Base-by-base conservation (phyloP, 2,797 vertebrate genomes). In the Malurus leucopterus region DNA sequence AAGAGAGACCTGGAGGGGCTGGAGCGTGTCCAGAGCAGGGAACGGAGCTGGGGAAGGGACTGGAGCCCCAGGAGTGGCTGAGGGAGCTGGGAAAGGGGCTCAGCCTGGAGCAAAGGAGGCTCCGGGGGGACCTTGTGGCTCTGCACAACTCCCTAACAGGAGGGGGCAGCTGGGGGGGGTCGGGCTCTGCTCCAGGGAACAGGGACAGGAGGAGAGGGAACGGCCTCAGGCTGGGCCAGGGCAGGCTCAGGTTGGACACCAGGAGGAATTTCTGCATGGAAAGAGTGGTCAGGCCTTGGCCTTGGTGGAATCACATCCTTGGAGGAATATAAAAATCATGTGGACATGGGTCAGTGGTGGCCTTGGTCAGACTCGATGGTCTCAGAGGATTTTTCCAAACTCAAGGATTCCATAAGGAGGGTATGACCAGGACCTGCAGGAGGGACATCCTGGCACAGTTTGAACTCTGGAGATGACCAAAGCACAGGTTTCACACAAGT, bases 201-300 rank as follows among this genome's bases (percentile, higher is more conserved):
- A 82, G 70, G 61, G 51, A 43, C 51, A 83, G 69, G 44, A 50
- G 7, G 7, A 50, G 79, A 8, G 80, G 53, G 5, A 32, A 73
- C 9, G 36, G 70, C 23, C 80, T 84, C 80, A 74, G 38, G 70
- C 62, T 74, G 81, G 1, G 62, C 40, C 70, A 84, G 70, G 70
- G 53, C 19, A 65, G 70, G 54, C 2, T 36, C 41, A 84, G 71
- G 1, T 0, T 15, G 82, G 55, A 4, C 41, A 30, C 0, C 15
- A 46, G 34, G 0, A 62, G 49, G 8, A 69, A 76, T 70, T 85
- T 36, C 9, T 0, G 0, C 36, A 0, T 43, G 57, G 49, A n/a
- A 55, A 62, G 18, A 26, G 21, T 1, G 30, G 0, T 26, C 34
- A 40, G 26, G 41, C 55, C 34, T 51, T n/a, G 55, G 63, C 5